Evolutionary conservation across 2,797 vertebrate species (phyloP).

Genomic region (Ctenopoma multispine): DNA sequence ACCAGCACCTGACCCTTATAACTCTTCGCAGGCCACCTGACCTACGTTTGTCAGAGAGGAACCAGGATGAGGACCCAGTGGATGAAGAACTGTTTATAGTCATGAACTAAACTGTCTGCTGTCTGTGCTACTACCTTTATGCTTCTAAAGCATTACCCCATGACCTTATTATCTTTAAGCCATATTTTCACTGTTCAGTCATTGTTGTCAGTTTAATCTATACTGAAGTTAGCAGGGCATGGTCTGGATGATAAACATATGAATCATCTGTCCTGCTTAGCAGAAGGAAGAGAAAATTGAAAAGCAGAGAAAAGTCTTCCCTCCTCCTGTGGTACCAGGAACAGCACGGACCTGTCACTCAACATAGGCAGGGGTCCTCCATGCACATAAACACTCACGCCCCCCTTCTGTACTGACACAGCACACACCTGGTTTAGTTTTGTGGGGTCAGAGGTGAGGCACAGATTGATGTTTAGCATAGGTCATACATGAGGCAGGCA

Average conservation of each 20-base stretch:
- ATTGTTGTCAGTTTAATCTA: conserved; percentile 9
- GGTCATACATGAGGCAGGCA: conserved; percentile 69
- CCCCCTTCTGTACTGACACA: conserved; percentile 19
- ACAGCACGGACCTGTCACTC: conserved; percentile 73
- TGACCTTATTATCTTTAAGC: not conserved
- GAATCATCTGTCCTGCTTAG: conserved; percentile 23
- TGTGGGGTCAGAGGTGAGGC: conserved; percentile 71
- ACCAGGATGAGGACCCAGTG: not conserved
- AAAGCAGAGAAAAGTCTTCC: conserved; percentile 8
- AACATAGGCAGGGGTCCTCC: conserved; percentile 59
- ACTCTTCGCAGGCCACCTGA: conserved; percentile 29
- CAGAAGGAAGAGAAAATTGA: conserved; percentile 7
- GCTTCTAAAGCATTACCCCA: conserved; percentile 12
- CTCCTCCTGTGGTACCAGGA: conserved; percentile 47
- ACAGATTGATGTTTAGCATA: conserved; percentile 70
- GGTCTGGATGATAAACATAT: conserved; percentile 13
- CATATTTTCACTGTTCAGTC: not conserved
- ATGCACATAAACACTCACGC: conserved; percentile 57
- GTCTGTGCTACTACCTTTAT: not conserved
- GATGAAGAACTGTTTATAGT: conserved; percentile 6
- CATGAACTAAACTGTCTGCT: conserved; percentile 10
- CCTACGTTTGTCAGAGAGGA: conserved; percentile 22
- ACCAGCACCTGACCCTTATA: conserved; percentile 34
- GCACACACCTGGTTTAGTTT: conserved; percentile 77
- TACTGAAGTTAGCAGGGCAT: not conserved